These are phyloP conservation scores for Acromyrmex heyeri DNA, from an alignment of 1,140 invertebrate genomes.

Conservation along the genomic window DNA sequence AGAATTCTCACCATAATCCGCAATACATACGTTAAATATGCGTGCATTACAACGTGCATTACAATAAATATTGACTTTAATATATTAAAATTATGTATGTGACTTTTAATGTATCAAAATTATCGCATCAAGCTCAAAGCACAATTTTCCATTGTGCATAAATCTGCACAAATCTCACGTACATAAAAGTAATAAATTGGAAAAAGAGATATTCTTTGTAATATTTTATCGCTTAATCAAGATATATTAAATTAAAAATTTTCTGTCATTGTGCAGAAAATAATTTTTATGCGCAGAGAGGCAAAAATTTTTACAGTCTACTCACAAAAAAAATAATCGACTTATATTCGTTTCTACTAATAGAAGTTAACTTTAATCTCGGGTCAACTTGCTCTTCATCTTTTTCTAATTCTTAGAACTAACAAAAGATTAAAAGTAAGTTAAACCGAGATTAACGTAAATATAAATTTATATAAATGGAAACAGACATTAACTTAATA, in stretches of 20 bases:
- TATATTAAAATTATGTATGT: conserved; percentile 31
- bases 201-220: neutral
- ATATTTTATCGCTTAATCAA: conserved; percentile 11
- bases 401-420: too few species aligned
- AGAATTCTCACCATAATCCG: neutral
- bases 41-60: neutral
- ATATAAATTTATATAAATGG: too few species aligned
- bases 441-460: too few species aligned
- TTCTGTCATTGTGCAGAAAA: neutral
- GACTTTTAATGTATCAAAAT: conserved; percentile 39
- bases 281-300: neutral
- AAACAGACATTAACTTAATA: neutral
- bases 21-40: neutral
- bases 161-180: conserved; percentile 8
- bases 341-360: neutral
- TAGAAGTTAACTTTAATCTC: too few species aligned
- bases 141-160: conserved; percentile 31
- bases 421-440: too few species aligned
- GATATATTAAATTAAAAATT: conserved; percentile 33
- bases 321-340: neutral
- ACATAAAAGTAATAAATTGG: conserved; percentile 37
- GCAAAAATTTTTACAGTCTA: neutral
- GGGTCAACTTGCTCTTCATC: too few species aligned
- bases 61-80: conserved; percentile 27
- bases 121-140: conserved; percentile 12